These are phyloP conservation scores for Erebia ligea DNA, from an alignment of 2,888 invertebrate genomes.

Conservation along the genomic window DNA sequence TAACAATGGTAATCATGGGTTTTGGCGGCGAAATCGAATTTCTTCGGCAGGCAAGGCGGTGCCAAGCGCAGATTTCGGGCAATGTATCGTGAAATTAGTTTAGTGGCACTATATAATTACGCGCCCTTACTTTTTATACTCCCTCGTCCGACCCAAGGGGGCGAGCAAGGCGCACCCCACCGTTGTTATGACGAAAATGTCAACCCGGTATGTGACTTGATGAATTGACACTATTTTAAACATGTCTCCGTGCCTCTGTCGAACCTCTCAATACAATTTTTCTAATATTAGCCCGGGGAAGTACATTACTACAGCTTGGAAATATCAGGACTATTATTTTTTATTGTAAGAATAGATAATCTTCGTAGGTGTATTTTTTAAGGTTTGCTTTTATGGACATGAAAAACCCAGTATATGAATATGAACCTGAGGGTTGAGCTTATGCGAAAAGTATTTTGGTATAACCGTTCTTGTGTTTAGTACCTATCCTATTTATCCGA, in stretches of 20 bases:
- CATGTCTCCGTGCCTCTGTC: slow-evolving; percentile 51
- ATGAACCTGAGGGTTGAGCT: too few species aligned
- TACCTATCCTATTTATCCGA: too few species aligned
- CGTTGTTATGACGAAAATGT: slow-evolving; percentile 80
- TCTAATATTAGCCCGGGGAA: slow-evolving; percentile 20
- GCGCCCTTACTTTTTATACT: slow-evolving; percentile 78
- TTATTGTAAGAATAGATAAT: neutral
- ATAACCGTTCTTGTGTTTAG: too few species aligned
- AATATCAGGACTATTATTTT: neutral
- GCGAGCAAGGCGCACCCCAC: slow-evolving; percentile 55
- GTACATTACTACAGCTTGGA: slow-evolving; percentile 15
- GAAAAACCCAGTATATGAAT: too few species aligned
- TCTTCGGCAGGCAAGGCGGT: slow-evolving; percentile 70
- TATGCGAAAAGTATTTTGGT: too few species aligned
- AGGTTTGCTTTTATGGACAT: neutral
- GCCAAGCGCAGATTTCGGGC: slow-evolving; percentile 83
- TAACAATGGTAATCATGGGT: slow-evolving; percentile 79
- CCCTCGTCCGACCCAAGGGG: slow-evolving; percentile 60
- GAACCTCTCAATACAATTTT: slow-evolving; percentile 34
- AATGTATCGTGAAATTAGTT: slow-evolving; percentile 84
- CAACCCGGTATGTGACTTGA: slow-evolving; percentile 79
- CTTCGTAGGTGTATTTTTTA: neutral
- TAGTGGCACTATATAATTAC: slow-evolving; percentile 83
- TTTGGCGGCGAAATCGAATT: slow-evolving; percentile 77
- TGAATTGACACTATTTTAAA: slow-evolving; percentile 81